A percentile compares a stretch with the other conserved stretches of the same genome.
Conservation (phyloP, 2,113 vertebrate genomes). For the Hippocampus abdominalis region DNA sequence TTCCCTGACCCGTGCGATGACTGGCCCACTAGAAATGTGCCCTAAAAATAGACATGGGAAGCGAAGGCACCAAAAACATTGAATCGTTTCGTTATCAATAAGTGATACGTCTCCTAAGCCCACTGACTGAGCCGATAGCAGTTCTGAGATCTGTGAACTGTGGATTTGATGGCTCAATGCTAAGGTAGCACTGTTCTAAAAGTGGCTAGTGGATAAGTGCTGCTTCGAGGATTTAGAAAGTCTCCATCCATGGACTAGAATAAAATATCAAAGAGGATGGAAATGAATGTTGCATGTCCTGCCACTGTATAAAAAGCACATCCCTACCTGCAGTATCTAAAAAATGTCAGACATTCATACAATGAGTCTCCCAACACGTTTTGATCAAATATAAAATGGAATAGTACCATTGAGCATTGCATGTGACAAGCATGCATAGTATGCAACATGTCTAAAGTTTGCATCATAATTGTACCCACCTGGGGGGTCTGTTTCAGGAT, state of each 20-base stretch:
- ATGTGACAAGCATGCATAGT: neutral
- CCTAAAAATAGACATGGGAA: constrained; percentile 66
- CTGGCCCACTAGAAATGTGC: constrained; percentile 95
- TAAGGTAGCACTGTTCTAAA: constrained; percentile 21
- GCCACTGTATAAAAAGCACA: neutral
- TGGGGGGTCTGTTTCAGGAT: constrained; percentile 95
- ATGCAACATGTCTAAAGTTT: neutral
- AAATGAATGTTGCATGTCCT: neutral
- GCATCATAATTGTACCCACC: constrained; percentile 47
- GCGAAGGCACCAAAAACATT: neutral
- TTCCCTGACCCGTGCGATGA: constrained; percentile 86
- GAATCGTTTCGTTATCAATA: neutral
- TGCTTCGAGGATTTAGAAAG: constrained; percentile 20
- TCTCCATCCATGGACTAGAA: constrained; percentile 5
- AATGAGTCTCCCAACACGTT: neutral
- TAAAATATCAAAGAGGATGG: constrained; percentile 10
- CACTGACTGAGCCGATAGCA: neutral
- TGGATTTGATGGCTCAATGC: constrained; percentile 14
- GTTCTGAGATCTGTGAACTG: neutral
- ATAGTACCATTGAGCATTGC: neutral
- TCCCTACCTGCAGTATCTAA: neutral
- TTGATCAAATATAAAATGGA: neutral
- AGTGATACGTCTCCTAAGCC: neutral
- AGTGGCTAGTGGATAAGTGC: constrained; percentile 33
- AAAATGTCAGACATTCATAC: constrained; percentile 1